Percentiles rank a stretch among this genome's conserved stretches.
phyloP scores from a whole-genome alignment of 2,113 vertebrate species.

The Nestor notabilis region DNA sequence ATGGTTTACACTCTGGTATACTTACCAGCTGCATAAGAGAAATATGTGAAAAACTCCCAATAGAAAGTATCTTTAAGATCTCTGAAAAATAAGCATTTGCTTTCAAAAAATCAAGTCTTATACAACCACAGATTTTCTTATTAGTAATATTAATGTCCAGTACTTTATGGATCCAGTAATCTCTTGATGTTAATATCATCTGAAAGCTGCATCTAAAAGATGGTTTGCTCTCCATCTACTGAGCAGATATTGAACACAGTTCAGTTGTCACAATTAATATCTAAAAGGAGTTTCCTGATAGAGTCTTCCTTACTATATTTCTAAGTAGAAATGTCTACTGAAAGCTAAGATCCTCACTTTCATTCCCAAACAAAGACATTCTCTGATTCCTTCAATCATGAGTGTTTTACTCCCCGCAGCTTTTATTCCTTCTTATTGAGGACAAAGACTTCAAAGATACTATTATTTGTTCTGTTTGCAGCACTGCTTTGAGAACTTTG shows the following conservation, averaged over 20 bases:
- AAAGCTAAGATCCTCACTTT: neutral
- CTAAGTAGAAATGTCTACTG: neutral
- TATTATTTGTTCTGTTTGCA: neutral
- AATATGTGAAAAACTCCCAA: neutral
- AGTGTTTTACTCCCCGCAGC: neutral
- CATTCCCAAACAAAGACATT: neutral
- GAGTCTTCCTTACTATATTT: neutral
- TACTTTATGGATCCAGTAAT: neutral
- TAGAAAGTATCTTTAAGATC: neutral
- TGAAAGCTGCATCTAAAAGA: neutral
- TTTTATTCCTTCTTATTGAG: neutral
- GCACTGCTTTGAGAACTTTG: neutral
- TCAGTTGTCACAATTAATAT: neutral
- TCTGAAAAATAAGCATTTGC: neutral
- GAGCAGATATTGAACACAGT: neutral
- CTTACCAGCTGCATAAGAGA: neutral
- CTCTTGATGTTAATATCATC: neutral
- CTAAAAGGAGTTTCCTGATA: neutral
- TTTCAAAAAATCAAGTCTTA: neutral
- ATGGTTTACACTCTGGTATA: neutral
- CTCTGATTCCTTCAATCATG: neutral
- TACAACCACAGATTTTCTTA: neutral
- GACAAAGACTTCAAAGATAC: neutral
- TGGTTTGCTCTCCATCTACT: neutral
- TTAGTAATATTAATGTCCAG: neutral